Conservation (phyloP, 2,113 vertebrate genomes). For the Bostrychus sinensis region DNA sequence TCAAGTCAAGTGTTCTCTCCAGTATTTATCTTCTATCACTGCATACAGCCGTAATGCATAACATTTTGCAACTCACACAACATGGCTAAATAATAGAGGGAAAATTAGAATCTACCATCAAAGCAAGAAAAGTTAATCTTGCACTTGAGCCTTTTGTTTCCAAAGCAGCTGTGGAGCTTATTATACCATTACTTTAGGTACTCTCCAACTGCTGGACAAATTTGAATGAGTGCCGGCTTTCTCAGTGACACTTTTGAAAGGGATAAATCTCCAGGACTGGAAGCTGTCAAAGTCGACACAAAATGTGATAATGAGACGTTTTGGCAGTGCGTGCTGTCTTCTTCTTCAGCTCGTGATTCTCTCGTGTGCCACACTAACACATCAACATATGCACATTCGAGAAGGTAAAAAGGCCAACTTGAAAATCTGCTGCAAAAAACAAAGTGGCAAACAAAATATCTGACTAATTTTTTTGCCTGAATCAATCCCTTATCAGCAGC, state of each 20-base stretch:
- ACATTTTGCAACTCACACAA: not conserved
- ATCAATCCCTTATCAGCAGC: constrained; percentile 30
- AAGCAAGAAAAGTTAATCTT: constrained; percentile 27
- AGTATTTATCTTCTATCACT: not conserved
- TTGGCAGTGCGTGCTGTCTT: constrained; percentile 14
- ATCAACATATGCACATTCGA: constrained; percentile 8
- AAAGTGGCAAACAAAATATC: not conserved
- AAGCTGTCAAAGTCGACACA: constrained; percentile 53
- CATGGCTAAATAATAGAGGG: not conserved
- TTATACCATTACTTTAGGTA: constrained; percentile 21
- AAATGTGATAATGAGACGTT: constrained; percentile 60
- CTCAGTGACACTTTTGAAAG: constrained; percentile 56
- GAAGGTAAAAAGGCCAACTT: constrained; percentile 35
- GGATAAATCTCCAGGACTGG: constrained; percentile 54
- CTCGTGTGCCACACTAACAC: constrained; percentile 14
- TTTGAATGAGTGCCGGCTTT: constrained; percentile 42
- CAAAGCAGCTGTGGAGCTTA: constrained; percentile 1
- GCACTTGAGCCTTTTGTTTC: constrained; percentile 16
- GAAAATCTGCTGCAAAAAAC: not conserved
- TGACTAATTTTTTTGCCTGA: not conserved
- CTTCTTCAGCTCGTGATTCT: constrained; percentile 41
- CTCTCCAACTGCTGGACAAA: constrained; percentile 30
- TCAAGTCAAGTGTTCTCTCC: no score
- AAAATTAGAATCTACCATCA: not conserved
- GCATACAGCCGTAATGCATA: no score